phyloP scores from a whole-genome alignment of 2,888 invertebrate genomes.

The Thereva unica region DNA sequence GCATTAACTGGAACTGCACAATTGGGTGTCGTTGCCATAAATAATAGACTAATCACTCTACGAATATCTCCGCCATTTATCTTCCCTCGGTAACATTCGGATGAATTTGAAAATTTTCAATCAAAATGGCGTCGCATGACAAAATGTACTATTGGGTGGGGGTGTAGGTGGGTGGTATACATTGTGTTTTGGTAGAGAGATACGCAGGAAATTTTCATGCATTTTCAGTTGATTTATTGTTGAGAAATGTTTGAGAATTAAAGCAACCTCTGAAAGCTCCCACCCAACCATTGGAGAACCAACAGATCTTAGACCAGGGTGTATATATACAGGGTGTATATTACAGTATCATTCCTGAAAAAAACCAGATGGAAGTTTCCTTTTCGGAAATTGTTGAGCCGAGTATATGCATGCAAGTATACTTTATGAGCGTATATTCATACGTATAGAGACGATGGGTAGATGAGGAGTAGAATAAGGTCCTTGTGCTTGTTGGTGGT shows the following conservation, averaged over 20 bases:
- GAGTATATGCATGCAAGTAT: slow-evolving; percentile 21
- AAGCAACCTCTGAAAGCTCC: slow-evolving; percentile 28
- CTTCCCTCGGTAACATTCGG: no score
- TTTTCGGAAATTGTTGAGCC: slow-evolving; percentile 21
- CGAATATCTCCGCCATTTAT: slow-evolving; percentile 27
- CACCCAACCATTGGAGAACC: not conserved
- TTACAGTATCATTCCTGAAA: not conserved
- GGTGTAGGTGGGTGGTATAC: not conserved
- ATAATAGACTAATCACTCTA: slow-evolving; percentile 41
- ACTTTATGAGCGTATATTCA: slow-evolving; percentile 22
- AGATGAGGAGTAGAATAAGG: not conserved
- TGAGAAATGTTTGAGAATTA: slow-evolving; percentile 30
- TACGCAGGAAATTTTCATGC: slow-evolving; percentile 17
- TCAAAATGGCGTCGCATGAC: no score
- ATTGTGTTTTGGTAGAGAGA: not conserved
- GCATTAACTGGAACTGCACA: slow-evolving; percentile 6
- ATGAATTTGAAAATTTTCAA: no score
- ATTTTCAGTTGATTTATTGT: slow-evolving; percentile 26
- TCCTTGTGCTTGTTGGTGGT: no score
- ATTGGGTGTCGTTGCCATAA: slow-evolving; percentile 38
- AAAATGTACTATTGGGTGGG: no score
- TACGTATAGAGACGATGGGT: not conserved
- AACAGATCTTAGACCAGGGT: no score
- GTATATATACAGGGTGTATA: no score
- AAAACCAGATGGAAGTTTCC: slow-evolving; percentile 16